phyloP scores from a whole-genome alignment of 2,797 vertebrate species.

The Pseudocheirus occidentalis region DNA sequence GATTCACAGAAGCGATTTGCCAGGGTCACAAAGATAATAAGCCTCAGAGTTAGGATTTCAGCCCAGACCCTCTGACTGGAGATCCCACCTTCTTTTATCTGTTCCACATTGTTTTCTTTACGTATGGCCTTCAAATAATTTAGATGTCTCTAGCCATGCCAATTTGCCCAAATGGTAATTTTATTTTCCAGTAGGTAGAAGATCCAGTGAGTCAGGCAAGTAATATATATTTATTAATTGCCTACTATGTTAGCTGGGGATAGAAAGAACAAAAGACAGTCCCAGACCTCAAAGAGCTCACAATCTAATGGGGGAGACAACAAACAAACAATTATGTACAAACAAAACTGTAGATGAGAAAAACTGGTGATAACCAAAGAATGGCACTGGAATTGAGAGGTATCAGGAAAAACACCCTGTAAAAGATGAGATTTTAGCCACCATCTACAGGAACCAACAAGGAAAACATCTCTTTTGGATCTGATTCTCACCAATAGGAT shows the following conservation, averaged over 20 bases:
- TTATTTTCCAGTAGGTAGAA: background rate
- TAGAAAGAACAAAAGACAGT: background rate
- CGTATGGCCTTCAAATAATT: background rate
- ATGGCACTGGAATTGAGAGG: background rate
- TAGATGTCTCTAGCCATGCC: background rate
- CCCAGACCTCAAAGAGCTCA: background rate
- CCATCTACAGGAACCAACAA: background rate
- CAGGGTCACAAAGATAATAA: background rate
- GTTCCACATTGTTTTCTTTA: background rate
- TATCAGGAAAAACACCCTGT: background rate
- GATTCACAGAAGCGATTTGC: background rate
- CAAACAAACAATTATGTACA: no score
- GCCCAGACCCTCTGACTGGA: background rate
- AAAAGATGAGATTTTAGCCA: background rate
- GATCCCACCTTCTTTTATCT: background rate
- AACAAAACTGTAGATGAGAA: no score
- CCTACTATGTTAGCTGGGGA: background rate
- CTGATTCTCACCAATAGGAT: background rate
- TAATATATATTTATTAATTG: background rate
- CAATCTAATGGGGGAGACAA: background rate
- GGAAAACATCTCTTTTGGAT: background rate
- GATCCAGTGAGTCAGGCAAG: background rate
- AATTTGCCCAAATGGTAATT: background rate
- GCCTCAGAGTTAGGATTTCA: background rate
- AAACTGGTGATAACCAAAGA: background rate